A percentile compares a stretch with the other conserved stretches of the same genome.
phyloP scores from a whole-genome alignment of 2,113 vertebrate genomes.

The Erpornis zantholeuca region DNA sequence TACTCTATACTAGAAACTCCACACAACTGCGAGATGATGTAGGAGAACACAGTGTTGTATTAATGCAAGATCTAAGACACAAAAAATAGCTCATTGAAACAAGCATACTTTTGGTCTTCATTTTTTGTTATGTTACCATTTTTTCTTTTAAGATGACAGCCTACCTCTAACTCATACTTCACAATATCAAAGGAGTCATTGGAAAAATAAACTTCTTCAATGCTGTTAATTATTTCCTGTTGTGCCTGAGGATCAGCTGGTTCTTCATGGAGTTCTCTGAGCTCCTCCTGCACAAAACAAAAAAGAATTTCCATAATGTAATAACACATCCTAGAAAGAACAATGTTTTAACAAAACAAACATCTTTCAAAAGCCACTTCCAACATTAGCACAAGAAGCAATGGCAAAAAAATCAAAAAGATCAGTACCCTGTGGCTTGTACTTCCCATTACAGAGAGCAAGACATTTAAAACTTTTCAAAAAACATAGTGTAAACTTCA shows the following conservation, averaged over 20 bases:
- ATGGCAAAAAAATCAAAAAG: background rate
- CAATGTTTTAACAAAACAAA: background rate
- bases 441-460: background rate
- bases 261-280: conserved; percentile 89
- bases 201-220: conserved; percentile 96
- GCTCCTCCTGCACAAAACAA: conserved; percentile 83
- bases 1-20: background rate
- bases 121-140: background rate
- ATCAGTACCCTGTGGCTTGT: background rate
- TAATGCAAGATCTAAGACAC: background rate
- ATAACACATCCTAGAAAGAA: background rate
- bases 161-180: conserved; percentile 94
- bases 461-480: background rate
- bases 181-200: conserved; percentile 95
- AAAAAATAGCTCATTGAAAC: background rate
- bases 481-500: background rate
- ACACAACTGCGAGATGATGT: background rate
- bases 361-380: background rate
- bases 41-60: background rate
- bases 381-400: background rate
- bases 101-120: background rate
- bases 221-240: conserved; percentile 95
- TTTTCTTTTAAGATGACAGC: background rate
- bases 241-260: conserved; percentile 91
- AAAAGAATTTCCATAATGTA: background rate